A percentile compares a stretch with the other conserved stretches of the same genome.
phyloP scores from a whole-genome alignment of 35 echinoderm and acorn worm genomes.

The Apostichopus parvimensis region DNA sequence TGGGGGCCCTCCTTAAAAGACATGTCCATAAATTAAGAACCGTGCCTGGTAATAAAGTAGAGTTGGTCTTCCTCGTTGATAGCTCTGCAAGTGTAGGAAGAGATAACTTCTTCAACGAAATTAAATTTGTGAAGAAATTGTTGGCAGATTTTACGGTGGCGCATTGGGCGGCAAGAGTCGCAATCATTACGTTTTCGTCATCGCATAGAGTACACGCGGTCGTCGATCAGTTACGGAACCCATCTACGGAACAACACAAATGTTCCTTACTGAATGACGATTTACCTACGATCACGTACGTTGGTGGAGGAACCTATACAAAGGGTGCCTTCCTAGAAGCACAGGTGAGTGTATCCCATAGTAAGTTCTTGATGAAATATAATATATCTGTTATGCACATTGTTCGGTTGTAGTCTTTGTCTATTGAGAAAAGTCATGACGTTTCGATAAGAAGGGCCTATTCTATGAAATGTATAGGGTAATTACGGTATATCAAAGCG shows the following conservation, averaged over 20 bases:
- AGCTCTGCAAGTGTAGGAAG: conserved; percentile 92
- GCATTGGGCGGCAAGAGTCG: conserved; percentile 69
- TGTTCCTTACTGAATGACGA: conserved; percentile 89
- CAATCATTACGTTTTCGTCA: conserved; percentile 84
- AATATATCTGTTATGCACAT: no score
- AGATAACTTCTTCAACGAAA: conserved; percentile 94
- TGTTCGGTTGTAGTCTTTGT: no score
- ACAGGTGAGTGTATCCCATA: not conserved
- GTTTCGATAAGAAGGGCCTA: no score
- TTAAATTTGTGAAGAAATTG: conserved; percentile 95
- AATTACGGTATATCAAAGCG: no score
- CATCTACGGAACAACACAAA: conserved; percentile 67
- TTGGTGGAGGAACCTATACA: conserved; percentile 87
- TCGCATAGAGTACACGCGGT: conserved; percentile 71
- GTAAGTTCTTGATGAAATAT: no score
- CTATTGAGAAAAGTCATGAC: no score
- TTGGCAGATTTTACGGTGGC: conserved; percentile 85
- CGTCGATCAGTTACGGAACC: conserved; percentile 66
- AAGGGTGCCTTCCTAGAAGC: conserved; percentile 44
- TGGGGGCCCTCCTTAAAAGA: conserved; percentile 74
- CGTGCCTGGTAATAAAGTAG: conserved; percentile 68
- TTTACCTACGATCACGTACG: conserved; percentile 86
- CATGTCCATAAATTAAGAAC: conserved; percentile 74
- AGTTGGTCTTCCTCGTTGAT: conserved; percentile 92
- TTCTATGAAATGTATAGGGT: no score